These are phyloP conservation scores for Leucoraja ocellata DNA, from an alignment of 2,797 vertebrate species.

Conservation along the genomic window DNA sequence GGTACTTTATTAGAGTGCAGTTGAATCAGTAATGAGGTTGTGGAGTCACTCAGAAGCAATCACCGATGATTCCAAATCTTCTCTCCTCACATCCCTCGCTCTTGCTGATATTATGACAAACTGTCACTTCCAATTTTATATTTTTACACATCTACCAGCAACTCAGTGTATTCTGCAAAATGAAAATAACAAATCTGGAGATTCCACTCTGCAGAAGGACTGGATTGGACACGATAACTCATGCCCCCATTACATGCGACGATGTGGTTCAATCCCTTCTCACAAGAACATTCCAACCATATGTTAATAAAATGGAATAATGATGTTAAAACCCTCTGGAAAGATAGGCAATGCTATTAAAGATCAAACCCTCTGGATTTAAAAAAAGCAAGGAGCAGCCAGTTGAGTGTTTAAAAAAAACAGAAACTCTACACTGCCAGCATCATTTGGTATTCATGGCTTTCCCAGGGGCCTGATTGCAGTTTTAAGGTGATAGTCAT, in stretches of 20 bases:
- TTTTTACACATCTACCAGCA: background rate
- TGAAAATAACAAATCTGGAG: background rate
- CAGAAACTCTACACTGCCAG: background rate
- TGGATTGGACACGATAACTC: background rate
- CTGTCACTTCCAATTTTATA: background rate
- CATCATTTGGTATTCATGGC: slow-evolving; percentile 23
- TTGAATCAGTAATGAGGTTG: background rate
- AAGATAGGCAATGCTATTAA: background rate
- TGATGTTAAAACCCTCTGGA: background rate
- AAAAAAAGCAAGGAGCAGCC: background rate
- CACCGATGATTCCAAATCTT: background rate
- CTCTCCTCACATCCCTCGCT: background rate
- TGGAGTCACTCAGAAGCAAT: background rate
- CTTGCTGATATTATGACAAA: background rate
- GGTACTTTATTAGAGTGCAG: background rate
- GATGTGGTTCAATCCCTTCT: background rate
- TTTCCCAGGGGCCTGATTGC: slow-evolving; percentile 23
- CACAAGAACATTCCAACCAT: background rate
- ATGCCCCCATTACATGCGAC: background rate
- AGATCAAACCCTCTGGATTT: background rate
- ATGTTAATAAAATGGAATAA: background rate
- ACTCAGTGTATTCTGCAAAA: background rate
- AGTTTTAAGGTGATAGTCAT: slow-evolving; percentile 22
- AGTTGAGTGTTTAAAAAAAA: background rate
- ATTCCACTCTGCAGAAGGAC: background rate